Evolutionary conservation across 2,888 invertebrate species (phyloP), one percentile per base, ranked within the genome.

Genomic region (Lamellibrachia columna): DNA sequence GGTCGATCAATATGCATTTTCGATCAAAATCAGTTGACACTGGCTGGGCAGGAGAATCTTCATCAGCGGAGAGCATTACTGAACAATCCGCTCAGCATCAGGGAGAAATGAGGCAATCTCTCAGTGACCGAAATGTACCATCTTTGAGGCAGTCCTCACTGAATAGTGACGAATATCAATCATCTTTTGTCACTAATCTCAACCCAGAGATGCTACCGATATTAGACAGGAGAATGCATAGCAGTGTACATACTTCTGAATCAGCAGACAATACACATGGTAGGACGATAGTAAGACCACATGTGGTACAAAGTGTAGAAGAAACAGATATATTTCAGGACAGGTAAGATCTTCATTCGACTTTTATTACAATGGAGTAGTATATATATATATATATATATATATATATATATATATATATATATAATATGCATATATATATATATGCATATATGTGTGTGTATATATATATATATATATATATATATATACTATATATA

Each of bases 1-100:
- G 97, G 8, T 95, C 96, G 92, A 95, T 96, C 6, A 95, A 95
- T 60, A 93, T 95, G 9, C 96, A 96, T 92, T 94, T 94, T 53
- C 95, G 96, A 92, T 95, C 96, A n/a, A 93, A 93, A 91, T 93
- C 93, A 28, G 75, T 90, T 6, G 93, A 90, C 40, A 58, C 93
- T 58, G 15, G 75, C 75, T 75, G 75, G 75, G 22, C 75, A 75
- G 75, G 75, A 75, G 75, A 75, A 75, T n/a, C 75, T 75, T 11
- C 15, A 15, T 1, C n/a, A 75, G 6, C n/a, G 22, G 6, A 22
- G 15, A 75, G 75, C 22, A 22, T 22, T 22, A 15, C 22, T 75
- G 75, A 75, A 75, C 4, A 75, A 11, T 4, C 22, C 75, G 15
- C 75, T 75, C 75, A 11, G 22, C 15, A n/a, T 75, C 75, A 60